phyloP scores from a whole-genome alignment of 2,888 invertebrate species.

The Hemaris fuciformis region DNA sequence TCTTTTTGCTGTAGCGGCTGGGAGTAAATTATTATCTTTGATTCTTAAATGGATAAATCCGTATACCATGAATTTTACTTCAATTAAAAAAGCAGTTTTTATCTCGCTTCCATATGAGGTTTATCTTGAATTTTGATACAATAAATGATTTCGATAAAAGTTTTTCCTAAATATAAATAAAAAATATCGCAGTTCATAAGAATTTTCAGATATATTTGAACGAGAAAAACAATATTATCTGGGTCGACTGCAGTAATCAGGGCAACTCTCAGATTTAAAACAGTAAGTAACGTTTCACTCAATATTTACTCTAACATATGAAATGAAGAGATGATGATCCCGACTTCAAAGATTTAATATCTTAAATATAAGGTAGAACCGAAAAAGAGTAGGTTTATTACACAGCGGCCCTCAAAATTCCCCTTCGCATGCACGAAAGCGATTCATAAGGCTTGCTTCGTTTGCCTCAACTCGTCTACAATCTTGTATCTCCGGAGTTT shows the following conservation, averaged over 20 bases:
- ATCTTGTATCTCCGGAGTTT: constrained; percentile 75
- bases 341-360: constrained; percentile 19
- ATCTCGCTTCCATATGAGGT: no score
- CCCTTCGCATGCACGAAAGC: constrained; percentile 62
- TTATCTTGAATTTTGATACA: no score
- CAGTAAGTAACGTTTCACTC: no score
- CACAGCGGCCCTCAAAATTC: constrained; percentile 53
- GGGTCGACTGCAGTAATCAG: neutral
- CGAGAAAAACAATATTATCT: neutral
- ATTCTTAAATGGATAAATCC: no score
- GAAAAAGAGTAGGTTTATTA: constrained; percentile 40
- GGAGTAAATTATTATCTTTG: neutral
- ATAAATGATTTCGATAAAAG: no score
- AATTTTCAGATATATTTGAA: neutral
- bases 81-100: no score
- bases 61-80: neutral
- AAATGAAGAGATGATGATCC: neutral
- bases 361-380: constrained; percentile 25
- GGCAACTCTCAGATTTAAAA: neutral
- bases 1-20: neutral
- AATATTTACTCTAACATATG: neutral
- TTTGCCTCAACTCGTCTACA: constrained; percentile 72
- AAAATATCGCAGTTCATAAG: no score
- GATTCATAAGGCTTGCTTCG: constrained; percentile 73
- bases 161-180: no score